phyloP scores from a whole-genome alignment of 2,888 invertebrate genomes.

The Empis stercorea region DNA sequence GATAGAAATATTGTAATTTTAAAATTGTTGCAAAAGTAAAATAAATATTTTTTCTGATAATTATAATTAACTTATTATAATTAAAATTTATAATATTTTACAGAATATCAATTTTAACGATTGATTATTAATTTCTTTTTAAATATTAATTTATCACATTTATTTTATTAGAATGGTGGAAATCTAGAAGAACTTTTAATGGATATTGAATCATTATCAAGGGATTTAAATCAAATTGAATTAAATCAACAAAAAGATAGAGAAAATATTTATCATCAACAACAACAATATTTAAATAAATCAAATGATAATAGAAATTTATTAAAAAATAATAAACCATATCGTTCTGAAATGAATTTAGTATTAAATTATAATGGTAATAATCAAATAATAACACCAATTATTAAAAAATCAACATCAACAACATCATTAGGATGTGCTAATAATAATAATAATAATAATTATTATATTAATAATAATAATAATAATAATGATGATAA shows the following conservation, averaged over 20 bases:
- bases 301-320: neutral
- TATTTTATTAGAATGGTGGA: constrained; percentile 39
- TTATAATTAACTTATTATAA: too few species aligned
- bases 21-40: too few species aligned
- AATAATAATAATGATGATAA: neutral
- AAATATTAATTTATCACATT: too few species aligned
- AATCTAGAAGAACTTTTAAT: constrained; percentile 55
- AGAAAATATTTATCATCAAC: neutral
- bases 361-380: constrained; percentile 29
- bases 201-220: constrained; percentile 49
- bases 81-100: too few species aligned
- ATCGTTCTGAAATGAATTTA: constrained; percentile 36
- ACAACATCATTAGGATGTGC: constrained; percentile 5
- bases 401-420: constrained; percentile 9
- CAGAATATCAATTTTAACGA: too few species aligned
- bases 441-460: neutral
- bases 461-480: neutral
- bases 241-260: neutral
- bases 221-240: constrained; percentile 32
- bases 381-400: constrained; percentile 23
- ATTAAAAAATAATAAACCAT: constrained; percentile 26
- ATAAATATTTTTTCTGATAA: too few species aligned
- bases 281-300: neutral
- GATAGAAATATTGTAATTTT: too few species aligned
- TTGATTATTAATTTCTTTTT: too few species aligned